Base-by-base conservation (phyloP, 37 sponge, comb jelly and placozoan species). In the Aplysina aerophoba region DNA sequence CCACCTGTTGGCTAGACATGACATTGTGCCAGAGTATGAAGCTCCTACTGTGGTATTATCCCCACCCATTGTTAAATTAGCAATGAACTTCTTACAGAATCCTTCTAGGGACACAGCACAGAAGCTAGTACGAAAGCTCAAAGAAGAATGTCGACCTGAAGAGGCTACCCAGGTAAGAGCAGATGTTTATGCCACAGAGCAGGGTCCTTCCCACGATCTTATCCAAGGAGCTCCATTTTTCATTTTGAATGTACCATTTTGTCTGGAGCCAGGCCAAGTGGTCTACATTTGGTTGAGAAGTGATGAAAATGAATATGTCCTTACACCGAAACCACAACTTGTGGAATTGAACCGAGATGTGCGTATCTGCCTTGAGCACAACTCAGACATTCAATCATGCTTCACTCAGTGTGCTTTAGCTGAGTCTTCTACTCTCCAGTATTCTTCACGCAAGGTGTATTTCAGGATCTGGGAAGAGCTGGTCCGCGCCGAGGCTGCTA, bases 291-390 rank as follows among this genome's bases (percentile, higher is more conserved):
- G 89, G 89, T 15, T 92, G 85, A 79, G 82, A 21, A 59, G 66
- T 55, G 73, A 82, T 22, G 38, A 40, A 17, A 84, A 58, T 56
- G 93, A 85, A 22, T 44, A 66, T 25, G 44, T 85, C 34, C 59
- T 87, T 24, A 69, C 85, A 15, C 90, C 93, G 22, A n/a, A 28
- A 16, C 27, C 87, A 19, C 93, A 93, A 65, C 24, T 93, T 25
- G 36, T 93, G 1, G 88, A 93, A 59, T 1, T 93, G 19, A 27
- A 72, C 16, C 91, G 83, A 41, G 33, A 59, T 64, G 25, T 88
- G 21, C 81, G 83, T 19, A 33, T 93, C 12, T 93, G 93, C 37
- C 44, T 93, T 5, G 88, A 93, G 31, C 93, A 93, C 63, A 87
- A 84, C 30, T 4, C 67, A 4, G 74, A 87, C 27, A 90, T 90